Conservation (phyloP, 2,113 vertebrate species). For the Hymenochirus boettgeri region DNA sequence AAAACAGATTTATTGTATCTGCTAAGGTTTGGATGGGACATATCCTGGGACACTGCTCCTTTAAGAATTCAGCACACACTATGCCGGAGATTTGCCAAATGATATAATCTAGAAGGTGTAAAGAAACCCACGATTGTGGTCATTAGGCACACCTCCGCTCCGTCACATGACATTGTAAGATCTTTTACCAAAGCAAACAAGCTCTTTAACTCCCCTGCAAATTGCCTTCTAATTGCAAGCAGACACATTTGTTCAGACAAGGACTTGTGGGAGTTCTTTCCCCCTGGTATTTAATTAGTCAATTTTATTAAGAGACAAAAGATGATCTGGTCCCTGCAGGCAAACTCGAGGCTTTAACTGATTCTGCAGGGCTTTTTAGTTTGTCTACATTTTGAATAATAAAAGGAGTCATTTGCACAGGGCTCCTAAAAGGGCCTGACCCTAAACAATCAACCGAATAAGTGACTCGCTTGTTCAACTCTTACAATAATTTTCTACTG, state of each 20-base stretch:
- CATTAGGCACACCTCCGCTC: conserved; percentile 56
- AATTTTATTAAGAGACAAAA: conserved; percentile 25
- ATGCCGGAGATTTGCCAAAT: too few relatives aligned
- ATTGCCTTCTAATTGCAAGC: conserved; percentile 52
- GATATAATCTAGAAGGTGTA: too few relatives aligned
- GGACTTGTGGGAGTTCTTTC: conserved; percentile 17
- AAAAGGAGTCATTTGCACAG: too few relatives aligned
- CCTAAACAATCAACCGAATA: too few relatives aligned
- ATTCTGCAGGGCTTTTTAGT: conserved; percentile 12
- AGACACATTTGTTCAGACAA: conserved; percentile 46
- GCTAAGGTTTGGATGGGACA: too few relatives aligned
- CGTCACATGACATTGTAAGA: conserved; percentile 58
- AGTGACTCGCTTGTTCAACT: too few relatives aligned
- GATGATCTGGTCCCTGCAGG: conserved; percentile 1
- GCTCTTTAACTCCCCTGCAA: conserved; percentile 54
- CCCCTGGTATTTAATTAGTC: conserved; percentile 17
- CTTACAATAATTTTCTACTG: too few relatives aligned
- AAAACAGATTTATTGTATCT: too few relatives aligned
- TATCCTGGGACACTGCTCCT: too few relatives aligned
- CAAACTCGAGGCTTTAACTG: background rate
- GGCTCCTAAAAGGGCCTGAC: too few relatives aligned
- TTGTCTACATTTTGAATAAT: too few relatives aligned
- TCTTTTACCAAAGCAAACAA: conserved; percentile 52
- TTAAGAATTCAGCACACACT: too few relatives aligned
- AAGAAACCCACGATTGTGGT: conserved; percentile 45